Conservation (phyloP, 2,888 invertebrate species). For the Hesperia comma region DNA sequence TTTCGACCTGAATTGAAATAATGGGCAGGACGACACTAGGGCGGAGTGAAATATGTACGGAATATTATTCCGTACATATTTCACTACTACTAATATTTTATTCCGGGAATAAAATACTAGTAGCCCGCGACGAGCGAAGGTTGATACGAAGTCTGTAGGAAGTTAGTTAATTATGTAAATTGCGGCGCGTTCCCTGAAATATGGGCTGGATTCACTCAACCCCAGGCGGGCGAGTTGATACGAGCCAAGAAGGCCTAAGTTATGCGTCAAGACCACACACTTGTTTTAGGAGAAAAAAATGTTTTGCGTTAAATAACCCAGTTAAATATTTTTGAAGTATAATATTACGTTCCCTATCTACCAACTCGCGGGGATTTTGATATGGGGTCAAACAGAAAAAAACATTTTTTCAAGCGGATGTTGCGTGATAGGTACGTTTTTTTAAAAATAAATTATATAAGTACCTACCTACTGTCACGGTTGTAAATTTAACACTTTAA, state of each 20-base stretch:
- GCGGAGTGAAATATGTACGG: constrained; percentile 42
- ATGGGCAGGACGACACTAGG: constrained; percentile 30
- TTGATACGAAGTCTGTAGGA: constrained; percentile 51
- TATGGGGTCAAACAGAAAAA: no score
- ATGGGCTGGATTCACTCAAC: constrained; percentile 69
- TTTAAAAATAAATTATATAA: no score
- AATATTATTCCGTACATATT: no score
- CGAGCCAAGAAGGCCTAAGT: constrained; percentile 45
- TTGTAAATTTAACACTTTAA: no score
- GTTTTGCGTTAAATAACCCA: background rate
- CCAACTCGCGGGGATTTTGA: no score
- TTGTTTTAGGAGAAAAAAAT: background rate
- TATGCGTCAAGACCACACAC: constrained; percentile 44
- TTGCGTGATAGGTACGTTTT: no score
- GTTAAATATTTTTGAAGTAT: no score
- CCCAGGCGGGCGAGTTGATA: constrained; percentile 44
- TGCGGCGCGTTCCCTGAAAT: constrained; percentile 68
- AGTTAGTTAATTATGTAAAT: constrained; percentile 80
- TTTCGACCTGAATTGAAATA: constrained; percentile 26
- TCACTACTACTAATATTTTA: no score
- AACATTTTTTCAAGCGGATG: no score
- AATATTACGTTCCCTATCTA: no score
- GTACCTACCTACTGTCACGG: no score
- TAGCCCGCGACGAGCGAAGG: constrained; percentile 41
- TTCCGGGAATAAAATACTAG: constrained; percentile 45